These are phyloP conservation scores for Gallinago nigripennis DNA, from an alignment of 2,797 vertebrate genomes.

Conservation along the genomic window DNA sequence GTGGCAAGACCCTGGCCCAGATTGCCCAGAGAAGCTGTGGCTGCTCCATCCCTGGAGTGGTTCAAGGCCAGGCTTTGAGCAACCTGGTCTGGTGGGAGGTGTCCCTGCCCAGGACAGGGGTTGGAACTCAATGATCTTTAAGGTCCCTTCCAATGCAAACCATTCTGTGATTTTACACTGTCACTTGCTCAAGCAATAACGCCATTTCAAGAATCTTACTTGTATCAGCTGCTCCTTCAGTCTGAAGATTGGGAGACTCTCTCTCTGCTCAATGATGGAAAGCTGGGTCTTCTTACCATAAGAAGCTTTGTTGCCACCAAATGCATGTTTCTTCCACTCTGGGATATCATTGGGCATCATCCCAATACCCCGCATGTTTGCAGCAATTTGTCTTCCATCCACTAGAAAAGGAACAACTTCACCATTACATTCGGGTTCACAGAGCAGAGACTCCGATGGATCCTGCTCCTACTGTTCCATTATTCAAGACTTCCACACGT, in stretches of 20 bases:
- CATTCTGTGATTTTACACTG: neutral
- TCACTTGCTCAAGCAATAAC: neutral
- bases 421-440: neutral
- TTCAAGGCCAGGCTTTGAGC: neutral
- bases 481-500: neutral
- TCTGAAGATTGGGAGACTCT: conserved; percentile 96
- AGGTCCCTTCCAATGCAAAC: neutral
- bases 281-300: conserved; percentile 97
- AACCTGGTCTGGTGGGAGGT: neutral
- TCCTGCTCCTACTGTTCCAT: neutral
- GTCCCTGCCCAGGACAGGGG: neutral
- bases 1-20: neutral
- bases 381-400: conserved; percentile 96
- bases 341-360: conserved; percentile 99
- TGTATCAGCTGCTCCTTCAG: conserved; percentile 97
- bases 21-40: neutral
- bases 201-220: conserved; percentile 71
- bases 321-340: conserved; percentile 98
- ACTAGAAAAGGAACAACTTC: conserved; percentile 69
- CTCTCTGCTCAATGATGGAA: conserved; percentile 96
- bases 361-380: conserved; percentile 97
- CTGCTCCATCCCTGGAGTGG: neutral
- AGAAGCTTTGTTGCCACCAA: conserved; percentile 97
- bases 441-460: neutral
- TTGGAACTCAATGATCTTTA: neutral